Conservation (phyloP, 2,113 vertebrate species). For the Nannospalax galili region DNA sequence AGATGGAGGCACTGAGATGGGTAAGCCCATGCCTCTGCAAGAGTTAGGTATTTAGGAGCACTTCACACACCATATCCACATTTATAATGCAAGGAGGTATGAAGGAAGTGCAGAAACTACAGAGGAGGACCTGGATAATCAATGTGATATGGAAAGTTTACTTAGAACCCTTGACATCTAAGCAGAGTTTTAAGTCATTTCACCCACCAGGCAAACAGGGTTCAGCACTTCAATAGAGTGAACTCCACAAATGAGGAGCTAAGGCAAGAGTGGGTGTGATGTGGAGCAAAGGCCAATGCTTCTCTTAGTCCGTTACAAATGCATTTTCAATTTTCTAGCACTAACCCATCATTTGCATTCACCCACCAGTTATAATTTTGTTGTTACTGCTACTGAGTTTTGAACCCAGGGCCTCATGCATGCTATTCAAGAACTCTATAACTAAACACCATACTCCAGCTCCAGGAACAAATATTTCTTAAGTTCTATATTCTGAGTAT, state of each 20-base stretch:
- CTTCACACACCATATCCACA: too few relatives aligned
- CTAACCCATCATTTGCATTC: not conserved
- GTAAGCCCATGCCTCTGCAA: fast-evolving
- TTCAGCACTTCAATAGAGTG: fast-evolving
- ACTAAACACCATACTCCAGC: not conserved
- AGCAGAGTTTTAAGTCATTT: not conserved
- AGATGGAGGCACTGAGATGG: not conserved
- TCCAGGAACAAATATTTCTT: not conserved
- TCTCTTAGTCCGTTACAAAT: not conserved
- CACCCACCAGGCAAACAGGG: not conserved
- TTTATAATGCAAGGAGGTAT: not conserved
- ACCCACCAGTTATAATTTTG: not conserved
- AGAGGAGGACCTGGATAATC: not conserved
- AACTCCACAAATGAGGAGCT: not conserved
- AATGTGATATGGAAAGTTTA: not conserved
- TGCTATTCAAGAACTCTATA: not conserved
- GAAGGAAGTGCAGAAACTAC: not conserved
- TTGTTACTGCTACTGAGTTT: not conserved
- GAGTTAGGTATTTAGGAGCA: not conserved
- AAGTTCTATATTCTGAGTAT: not conserved
- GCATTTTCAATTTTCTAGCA: not conserved
- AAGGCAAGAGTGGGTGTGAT: not conserved
- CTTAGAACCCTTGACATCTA: not conserved
- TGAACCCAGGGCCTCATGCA: not conserved
- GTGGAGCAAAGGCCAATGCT: not conserved